Evolutionary conservation across 2,113 vertebrate genomes (phyloP).

Genomic region (Thinocorus orbignyianus): DNA sequence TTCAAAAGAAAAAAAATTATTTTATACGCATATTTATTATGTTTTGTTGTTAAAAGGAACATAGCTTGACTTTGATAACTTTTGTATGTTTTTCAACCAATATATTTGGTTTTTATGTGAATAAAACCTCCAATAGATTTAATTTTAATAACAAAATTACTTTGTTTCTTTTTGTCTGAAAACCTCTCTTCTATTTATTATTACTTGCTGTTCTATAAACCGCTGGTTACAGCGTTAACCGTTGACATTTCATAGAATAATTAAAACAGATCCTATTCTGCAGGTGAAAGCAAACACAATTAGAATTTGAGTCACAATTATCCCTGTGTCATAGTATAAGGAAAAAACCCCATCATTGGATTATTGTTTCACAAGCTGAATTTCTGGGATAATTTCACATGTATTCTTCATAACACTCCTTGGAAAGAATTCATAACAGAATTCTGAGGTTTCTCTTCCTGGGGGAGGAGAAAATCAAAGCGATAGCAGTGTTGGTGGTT

Average conservation of each 20-base stretch:
- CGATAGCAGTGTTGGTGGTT: too few species aligned
- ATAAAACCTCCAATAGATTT: not conserved
- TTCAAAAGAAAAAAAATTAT: not conserved
- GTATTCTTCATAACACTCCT: not conserved
- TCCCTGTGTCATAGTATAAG: not conserved
- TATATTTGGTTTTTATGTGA: not conserved
- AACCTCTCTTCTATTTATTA: not conserved
- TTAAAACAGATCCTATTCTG: not conserved
- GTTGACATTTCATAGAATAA: not conserved
- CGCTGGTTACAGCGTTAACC: fast-evolving
- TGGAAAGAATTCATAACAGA: not conserved
- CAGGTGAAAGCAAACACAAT: not conserved
- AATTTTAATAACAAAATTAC: not conserved
- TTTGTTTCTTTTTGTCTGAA: not conserved
- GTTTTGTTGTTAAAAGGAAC: not conserved
- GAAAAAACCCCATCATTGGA: too few species aligned
- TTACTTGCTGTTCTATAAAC: not conserved
- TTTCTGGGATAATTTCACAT: not conserved
- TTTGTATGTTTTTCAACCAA: not conserved
- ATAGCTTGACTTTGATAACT: not conserved
- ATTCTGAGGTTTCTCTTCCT: not conserved
- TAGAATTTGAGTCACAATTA: not conserved
- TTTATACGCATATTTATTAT: constrained; percentile 35
- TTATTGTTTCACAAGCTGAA: not conserved
- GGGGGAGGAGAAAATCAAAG: not conserved